Conservation (phyloP, 1,140 invertebrate genomes). For the Arctopsyche grandis region DNA sequence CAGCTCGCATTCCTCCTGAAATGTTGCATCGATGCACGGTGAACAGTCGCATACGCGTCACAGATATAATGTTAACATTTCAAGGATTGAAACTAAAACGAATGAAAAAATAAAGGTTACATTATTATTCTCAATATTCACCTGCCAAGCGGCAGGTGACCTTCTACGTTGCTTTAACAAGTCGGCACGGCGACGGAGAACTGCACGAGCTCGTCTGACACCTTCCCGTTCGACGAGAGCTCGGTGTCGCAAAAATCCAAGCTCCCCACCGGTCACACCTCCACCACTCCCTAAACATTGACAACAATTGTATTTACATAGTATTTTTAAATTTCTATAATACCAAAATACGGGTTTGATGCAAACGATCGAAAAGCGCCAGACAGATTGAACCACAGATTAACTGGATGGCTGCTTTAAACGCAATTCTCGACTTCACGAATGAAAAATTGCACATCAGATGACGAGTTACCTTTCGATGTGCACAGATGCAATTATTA, state of each 20-base stretch:
- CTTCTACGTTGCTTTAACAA: slow-evolving; percentile 71
- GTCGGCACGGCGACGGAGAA: slow-evolving; percentile 70
- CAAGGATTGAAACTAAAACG: neutral
- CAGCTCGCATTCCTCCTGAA: slow-evolving; percentile 79
- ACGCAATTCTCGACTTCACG: too few relatives aligned
- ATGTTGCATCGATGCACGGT: neutral
- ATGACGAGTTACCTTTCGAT: too few relatives aligned
- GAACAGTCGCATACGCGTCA: too few relatives aligned
- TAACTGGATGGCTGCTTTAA: too few relatives aligned
- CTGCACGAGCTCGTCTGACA: slow-evolving; percentile 78
- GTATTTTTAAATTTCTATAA: neutral
- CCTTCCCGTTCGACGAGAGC: slow-evolving; percentile 82
- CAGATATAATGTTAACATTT: neutral
- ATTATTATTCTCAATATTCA: slow-evolving; percentile 50
- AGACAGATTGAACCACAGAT: too few relatives aligned
- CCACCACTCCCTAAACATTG: slow-evolving; percentile 18
- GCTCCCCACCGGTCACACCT: slow-evolving; percentile 68
- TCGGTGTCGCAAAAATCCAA: slow-evolving; percentile 83
- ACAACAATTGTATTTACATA: neutral
- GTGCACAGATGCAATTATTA: too few relatives aligned
- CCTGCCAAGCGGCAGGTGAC: slow-evolving; percentile 67
- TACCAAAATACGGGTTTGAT: neutral
- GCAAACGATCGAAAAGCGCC: too few relatives aligned
- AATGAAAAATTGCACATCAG: too few relatives aligned
- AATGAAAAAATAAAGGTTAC: slow-evolving; percentile 13